Conservation (phyloP, 2,113 vertebrate genomes). For the Esox niger region DNA sequence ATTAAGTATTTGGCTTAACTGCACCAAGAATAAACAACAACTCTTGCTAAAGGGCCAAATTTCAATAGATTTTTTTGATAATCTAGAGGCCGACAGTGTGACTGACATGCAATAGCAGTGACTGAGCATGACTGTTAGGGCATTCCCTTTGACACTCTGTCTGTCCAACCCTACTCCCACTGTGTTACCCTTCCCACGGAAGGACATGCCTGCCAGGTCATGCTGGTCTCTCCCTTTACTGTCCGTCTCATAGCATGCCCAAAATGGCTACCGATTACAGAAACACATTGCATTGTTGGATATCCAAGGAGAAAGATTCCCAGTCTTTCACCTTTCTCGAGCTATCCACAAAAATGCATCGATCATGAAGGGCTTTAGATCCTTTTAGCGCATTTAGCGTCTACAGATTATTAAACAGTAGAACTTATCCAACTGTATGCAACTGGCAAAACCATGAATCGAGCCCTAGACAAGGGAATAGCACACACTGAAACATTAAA, state of each 20-base stretch:
- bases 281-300: neutral
- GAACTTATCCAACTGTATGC: no score
- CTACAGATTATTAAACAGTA: no score
- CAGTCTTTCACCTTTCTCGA: neutral
- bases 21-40: neutral
- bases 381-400: neutral
- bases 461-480: neutral
- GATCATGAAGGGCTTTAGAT: neutral
- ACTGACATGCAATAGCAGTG: conserved; percentile 8
- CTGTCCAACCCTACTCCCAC: no score
- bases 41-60: conserved; percentile 9
- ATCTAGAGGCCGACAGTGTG: conserved; percentile 9
- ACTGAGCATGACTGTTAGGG: neutral
- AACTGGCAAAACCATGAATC: neutral
- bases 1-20: neutral
- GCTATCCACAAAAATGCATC: neutral
- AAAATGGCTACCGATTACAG: neutral
- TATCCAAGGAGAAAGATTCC: neutral
- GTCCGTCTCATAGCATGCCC: neutral
- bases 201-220: conserved; percentile 8
- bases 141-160: no score
- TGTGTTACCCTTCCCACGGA: conserved; percentile 18
- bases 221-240: neutral
- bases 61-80: neutral
- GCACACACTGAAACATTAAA: neutral